Base-by-base conservation (phyloP, 1,140 invertebrate species). In the Leptoteleia sp. region DNA sequence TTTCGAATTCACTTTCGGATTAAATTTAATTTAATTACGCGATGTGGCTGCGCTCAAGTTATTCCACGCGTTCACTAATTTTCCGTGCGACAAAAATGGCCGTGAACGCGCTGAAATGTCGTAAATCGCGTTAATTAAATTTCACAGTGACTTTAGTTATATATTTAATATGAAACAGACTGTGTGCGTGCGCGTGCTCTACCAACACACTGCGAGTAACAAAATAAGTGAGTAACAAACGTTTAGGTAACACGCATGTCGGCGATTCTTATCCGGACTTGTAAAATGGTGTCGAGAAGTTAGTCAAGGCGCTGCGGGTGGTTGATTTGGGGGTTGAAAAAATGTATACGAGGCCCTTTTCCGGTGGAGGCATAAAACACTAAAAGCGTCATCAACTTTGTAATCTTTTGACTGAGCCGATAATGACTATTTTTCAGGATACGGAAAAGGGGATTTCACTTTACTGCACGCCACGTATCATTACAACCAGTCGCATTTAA, bases 181-280 rank as follows among this genome's bases (percentile, higher is more conserved):
- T 50, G 19, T 38, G 29, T 42, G 15, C 7, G 33, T 40, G 52
- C 13, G 15, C 11, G 37, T 37, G 15, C 4, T 13, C 9, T 8
- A 17, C 17, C 17, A 13, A 43, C 8, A 31, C n/a, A n/a, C n/a
- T n/a, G n/a, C n/a, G n/a, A n/a, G n/a, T n/a, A n/a, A n/a, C n/a
- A 67, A 59, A 70, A 68, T 77, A 50, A 43, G 48, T 71, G 64
- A 62, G 54, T 54, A 72, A 78, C 61, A 72, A 78, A 78, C 76
- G 76, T 72, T 78, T 78, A 72, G 54, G 67, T 72, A 78, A 67
- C 76, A 72, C 76, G 75, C 75, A 77, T 77, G 76, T 72, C 37
- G 31, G 67, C 40, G 76, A 78, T 78, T 61, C 52, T 79, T 79
- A 68, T 79, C 68, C 38, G 42, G 19, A 47, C 62, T 72, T 72